Percentiles rank a stretch among this genome's conserved stretches.
Conservation (phyloP, 1,140 invertebrate genomes). For the Saxidomus purpurata region DNA sequence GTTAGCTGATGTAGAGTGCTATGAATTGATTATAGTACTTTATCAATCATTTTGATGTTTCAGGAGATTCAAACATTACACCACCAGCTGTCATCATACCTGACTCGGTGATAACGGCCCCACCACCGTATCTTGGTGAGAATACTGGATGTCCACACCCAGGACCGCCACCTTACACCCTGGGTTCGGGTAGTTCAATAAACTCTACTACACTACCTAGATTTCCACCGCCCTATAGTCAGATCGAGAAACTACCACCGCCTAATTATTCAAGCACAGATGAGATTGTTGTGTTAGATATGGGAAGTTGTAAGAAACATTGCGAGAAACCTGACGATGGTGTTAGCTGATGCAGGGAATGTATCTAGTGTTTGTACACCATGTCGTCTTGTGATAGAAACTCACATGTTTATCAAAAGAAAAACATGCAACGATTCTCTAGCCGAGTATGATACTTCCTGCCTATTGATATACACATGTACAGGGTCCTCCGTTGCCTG, state of each 20-base stretch:
- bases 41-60: not conserved
- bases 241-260: conserved; percentile 51
- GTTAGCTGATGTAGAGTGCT: no score
- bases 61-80: not conserved
- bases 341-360: not conserved
- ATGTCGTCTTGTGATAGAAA: not conserved
- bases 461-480: no score
- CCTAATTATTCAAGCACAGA: conserved; percentile 52
- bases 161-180: conserved; percentile 16
- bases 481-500: no score
- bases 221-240: conserved; percentile 49
- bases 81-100: conserved; percentile 30
- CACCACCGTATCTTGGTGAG: conserved; percentile 56
- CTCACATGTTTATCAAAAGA: not conserved
- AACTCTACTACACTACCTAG: conserved; percentile 48
- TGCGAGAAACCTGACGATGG: conserved; percentile 30
- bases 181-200: conserved; percentile 59
- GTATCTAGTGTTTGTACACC: not conserved
- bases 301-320: conserved; percentile 5
- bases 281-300: conserved; percentile 11
- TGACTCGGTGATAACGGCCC: conserved; percentile 37
- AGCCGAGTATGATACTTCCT: no score
- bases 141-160: conserved; percentile 51
- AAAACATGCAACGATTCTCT: not conserved
- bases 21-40: no score